Percentiles rank a stretch among this genome's conserved stretches.
Evolutionary conservation across 2,888 invertebrate genomes (phyloP).

Genomic region (Lepeophtheirus nordmannii): DNA sequence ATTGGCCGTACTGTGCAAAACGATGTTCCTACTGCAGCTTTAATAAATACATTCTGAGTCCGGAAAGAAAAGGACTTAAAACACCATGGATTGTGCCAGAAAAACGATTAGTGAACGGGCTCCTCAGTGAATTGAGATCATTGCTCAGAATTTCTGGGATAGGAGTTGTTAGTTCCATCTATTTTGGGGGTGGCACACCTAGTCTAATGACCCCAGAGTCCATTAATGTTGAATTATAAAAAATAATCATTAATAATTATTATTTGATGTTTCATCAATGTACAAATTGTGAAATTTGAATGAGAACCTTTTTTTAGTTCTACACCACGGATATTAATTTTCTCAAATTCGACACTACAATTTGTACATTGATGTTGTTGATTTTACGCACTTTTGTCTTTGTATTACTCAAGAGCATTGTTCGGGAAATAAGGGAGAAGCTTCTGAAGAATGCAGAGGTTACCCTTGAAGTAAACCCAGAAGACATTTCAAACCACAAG

Average conservation of each 20-base stretch:
- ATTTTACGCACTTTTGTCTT: too few species aligned
- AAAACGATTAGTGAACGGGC: background rate
- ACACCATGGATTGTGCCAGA: conserved; percentile 13
- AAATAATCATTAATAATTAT: background rate
- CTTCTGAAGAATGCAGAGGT: conserved; percentile 24
- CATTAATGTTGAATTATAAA: conserved; percentile 25
- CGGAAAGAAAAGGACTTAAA: conserved; percentile 22
- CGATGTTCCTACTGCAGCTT: conserved; percentile 26
- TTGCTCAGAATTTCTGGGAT: conserved; percentile 12
- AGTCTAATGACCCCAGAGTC: conserved; percentile 27
- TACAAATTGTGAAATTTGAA: too few species aligned
- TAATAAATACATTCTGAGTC: conserved; percentile 25
- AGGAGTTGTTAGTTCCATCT: conserved; percentile 25
- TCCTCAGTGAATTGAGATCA: conserved; percentile 12
- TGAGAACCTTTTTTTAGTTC: too few species aligned
- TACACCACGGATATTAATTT: too few species aligned
- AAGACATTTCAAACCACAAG: conserved; percentile 5
- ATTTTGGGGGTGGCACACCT: conserved; percentile 29
- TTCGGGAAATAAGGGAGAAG: too few species aligned
- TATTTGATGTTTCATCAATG: background rate
- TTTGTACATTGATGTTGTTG: too few species aligned
- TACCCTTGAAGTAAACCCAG: conserved; percentile 27
- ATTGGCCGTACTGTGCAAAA: conserved; percentile 27
- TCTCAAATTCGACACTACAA: too few species aligned
- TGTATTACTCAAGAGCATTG: too few species aligned